Conservation (phyloP, 2,888 invertebrate genomes). For the Beris morrisii region DNA sequence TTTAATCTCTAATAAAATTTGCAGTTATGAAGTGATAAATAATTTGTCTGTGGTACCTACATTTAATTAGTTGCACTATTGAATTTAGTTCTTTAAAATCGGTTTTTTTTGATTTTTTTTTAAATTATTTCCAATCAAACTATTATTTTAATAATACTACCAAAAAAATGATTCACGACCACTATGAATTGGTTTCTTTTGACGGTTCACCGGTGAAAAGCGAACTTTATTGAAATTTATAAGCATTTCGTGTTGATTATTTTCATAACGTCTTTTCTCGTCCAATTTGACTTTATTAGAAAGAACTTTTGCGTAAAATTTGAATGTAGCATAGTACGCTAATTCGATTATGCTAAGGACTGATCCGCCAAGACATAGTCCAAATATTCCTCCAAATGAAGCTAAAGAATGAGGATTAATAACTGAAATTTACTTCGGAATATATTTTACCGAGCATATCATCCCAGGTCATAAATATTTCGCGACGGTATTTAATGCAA, state of each 20-base stretch:
- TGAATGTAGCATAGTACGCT: constrained; percentile 52
- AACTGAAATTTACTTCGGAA: too few species aligned
- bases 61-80: background rate
- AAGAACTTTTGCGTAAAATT: constrained; percentile 34
- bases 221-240: constrained; percentile 8
- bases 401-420: constrained; percentile 53
- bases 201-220: background rate
- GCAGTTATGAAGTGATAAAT: background rate
- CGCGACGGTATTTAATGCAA: constrained; percentile 60
- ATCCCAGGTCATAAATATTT: constrained; percentile 61
- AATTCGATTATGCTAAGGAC: constrained; percentile 63
- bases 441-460: constrained; percentile 58
- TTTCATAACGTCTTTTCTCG: background rate
- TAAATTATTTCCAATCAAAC: too few species aligned
- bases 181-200: background rate
- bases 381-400: constrained; percentile 65
- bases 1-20: too few species aligned
- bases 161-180: too few species aligned
- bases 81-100: too few species aligned
- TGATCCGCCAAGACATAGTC: constrained; percentile 65
- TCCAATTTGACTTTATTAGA: constrained; percentile 24
- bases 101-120: too few species aligned
- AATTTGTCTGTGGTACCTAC: background rate
- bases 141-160: too few species aligned
- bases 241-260: background rate